These are phyloP conservation scores for Matsumyia berberina DNA, from an alignment of 2,888 invertebrate genomes.

Conservation along the genomic window DNA sequence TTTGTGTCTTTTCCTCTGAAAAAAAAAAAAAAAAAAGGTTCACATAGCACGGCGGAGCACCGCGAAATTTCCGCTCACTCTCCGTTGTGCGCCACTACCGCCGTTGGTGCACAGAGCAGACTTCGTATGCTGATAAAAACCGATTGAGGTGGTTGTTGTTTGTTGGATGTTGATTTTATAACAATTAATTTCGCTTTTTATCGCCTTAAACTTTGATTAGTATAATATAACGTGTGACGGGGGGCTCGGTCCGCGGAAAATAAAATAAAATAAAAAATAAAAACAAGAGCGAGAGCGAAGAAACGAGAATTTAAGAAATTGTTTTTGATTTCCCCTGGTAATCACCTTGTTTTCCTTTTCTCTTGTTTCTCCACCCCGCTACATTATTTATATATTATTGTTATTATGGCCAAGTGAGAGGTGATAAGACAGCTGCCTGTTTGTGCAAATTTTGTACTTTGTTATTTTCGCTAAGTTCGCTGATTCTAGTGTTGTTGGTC, in stretches of 20 bases:
- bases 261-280: constrained; percentile 16
- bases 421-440: constrained; percentile 54
- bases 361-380: constrained; percentile 14
- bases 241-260: constrained; percentile 21
- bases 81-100: neutral
- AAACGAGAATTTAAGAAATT: constrained; percentile 36
- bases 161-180: constrained; percentile 54
- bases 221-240: constrained; percentile 7
- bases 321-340: constrained; percentile 48
- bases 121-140: constrained; percentile 29
- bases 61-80: constrained; percentile 2
- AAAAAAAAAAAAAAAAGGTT: constrained; percentile 13
- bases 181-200: constrained; percentile 53
- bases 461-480: constrained; percentile 16
- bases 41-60: constrained; percentile 8
- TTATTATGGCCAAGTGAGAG: constrained; percentile 45
- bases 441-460: constrained; percentile 33
- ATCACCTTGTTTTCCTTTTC: constrained; percentile 54
- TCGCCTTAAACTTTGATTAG: constrained; percentile 51
- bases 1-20: constrained; percentile 21
- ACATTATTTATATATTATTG: constrained; percentile 50
- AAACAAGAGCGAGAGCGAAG: neutral
- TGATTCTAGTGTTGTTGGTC: constrained; percentile 19
- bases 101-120: constrained; percentile 2
- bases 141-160: constrained; percentile 25